Conservation (phyloP, 2,113 vertebrate species). For the Sterna hirundo region DNA sequence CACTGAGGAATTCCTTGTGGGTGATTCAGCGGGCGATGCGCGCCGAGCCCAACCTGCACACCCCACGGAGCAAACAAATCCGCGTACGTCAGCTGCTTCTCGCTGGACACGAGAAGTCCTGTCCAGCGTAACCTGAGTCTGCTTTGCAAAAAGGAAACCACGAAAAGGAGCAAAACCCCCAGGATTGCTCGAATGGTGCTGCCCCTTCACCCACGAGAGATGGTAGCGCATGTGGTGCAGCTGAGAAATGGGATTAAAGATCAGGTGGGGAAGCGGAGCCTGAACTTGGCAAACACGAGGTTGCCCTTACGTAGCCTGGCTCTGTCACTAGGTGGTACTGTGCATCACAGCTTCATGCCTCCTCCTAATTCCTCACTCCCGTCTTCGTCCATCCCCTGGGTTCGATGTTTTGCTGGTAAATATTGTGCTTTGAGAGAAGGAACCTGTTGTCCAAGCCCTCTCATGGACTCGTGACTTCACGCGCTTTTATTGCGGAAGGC, state of each 20-base stretch:
- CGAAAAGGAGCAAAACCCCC: not conserved
- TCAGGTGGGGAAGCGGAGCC: not conserved
- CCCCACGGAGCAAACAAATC: not conserved
- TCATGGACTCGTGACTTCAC: not conserved
- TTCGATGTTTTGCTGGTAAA: not conserved
- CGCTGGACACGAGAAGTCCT: not conserved
- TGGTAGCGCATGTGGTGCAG: accelerated
- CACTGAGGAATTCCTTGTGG: conserved; percentile 22
- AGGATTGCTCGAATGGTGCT: not conserved
- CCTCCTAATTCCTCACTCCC: not conserved
- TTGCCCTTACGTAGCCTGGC: not conserved
- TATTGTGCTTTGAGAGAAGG: not conserved
- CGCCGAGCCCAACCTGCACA: not conserved
- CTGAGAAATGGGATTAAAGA: not conserved
- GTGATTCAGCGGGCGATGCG: not conserved
- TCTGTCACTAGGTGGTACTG: conserved; percentile 69
- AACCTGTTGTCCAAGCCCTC: not conserved
- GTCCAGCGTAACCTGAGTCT: not conserved
- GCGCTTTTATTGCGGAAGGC: not conserved
- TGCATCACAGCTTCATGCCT: conserved; percentile 19
- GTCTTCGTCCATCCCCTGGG: not conserved
- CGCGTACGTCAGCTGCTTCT: not conserved
- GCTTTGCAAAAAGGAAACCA: not conserved
- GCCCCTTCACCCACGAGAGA: accelerated
- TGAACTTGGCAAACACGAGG: accelerated